Base-by-base conservation (phyloP, 1,140 invertebrate genomes). In the Oryctes rhinoceros region DNA sequence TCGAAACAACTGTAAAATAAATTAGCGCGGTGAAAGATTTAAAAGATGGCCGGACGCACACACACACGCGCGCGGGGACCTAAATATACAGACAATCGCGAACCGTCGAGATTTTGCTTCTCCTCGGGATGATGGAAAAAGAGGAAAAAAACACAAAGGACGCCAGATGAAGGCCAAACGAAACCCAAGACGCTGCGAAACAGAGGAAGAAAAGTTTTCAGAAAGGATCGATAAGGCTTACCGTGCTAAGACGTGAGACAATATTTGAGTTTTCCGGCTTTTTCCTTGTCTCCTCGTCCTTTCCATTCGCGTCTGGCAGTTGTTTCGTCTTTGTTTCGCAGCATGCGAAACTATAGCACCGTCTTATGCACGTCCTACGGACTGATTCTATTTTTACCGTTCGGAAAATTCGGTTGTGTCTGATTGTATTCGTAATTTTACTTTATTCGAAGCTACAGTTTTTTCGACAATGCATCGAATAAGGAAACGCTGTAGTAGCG, bases 251-350 rank as follows among this genome's bases (percentile, higher is more conserved):
- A 81, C 81, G 78, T 81, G 81, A 82, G 80, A 82, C 81, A 82
- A 82, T 82, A 82, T 82, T 82, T 82, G 81, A 82, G 80, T 82
- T 82, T 82, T 78, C 76, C 79, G 65, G 35, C 24, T 71, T 71
- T 35, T 81, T 80, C 78, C 44, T 76, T 80, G 79, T 44, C 39
- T 44, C 39, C 39, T 44, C 39, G 39, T 44, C 76, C 76, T 78
- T 65, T 78, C 39, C 79, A 30, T 20, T 7, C 24, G 65, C 65
- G 65, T 37, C 20, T 71, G 65, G 10, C 24, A 30, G 24, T 44
- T 10, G 65, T 24, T 80, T 81, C 76, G 75, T 79, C 79, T 10
- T 37, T 24, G 65, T 71, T 71, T 71, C 15, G 13, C 39, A 44
- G 5, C 1, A 13, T 59, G 53, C 15, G 5, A n/a, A 7, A 1